A percentile compares a stretch with the other conserved stretches of the same genome.
These are phyloP conservation scores for Norana najaformis DNA, from an alignment of 2,888 invertebrate species.

Conservation along the genomic window DNA sequence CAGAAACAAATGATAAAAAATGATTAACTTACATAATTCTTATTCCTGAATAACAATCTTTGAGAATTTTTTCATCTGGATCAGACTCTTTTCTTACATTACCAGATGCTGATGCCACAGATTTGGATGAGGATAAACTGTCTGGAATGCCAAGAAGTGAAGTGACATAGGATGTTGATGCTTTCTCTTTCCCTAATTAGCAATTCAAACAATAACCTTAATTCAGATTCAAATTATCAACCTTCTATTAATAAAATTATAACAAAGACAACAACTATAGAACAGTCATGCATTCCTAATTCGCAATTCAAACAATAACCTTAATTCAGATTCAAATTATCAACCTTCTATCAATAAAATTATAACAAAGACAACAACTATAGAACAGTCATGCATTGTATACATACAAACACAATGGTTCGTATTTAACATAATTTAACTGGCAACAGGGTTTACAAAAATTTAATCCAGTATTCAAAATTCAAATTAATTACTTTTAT, in stretches of 20 bases:
- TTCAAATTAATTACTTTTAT: too few species aligned
- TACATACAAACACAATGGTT: too few species aligned
- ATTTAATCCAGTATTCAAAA: too few species aligned
- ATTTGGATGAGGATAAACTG: neutral
- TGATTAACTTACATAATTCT: constrained; percentile 51
- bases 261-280: too few species aligned
- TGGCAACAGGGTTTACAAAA: too few species aligned
- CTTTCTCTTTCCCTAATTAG: constrained; percentile 16
- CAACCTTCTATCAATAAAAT: too few species aligned
- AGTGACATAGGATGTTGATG: constrained; percentile 3
- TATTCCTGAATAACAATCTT: constrained; percentile 48
- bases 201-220: neutral
- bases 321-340: neutral
- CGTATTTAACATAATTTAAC: too few species aligned
- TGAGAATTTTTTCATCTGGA: constrained; percentile 33
- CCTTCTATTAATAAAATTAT: too few species aligned
- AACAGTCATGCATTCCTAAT: neutral
- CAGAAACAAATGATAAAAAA: neutral
- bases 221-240: neutral
- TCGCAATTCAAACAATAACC: neutral
- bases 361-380: too few species aligned
- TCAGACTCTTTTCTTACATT: neutral
- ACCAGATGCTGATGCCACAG: neutral
- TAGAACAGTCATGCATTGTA: too few species aligned
- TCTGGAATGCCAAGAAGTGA: constrained; percentile 28